These are phyloP conservation scores for Avahi laniger DNA, from an alignment of 2,797 vertebrate genomes.

Conservation along the genomic window DNA sequence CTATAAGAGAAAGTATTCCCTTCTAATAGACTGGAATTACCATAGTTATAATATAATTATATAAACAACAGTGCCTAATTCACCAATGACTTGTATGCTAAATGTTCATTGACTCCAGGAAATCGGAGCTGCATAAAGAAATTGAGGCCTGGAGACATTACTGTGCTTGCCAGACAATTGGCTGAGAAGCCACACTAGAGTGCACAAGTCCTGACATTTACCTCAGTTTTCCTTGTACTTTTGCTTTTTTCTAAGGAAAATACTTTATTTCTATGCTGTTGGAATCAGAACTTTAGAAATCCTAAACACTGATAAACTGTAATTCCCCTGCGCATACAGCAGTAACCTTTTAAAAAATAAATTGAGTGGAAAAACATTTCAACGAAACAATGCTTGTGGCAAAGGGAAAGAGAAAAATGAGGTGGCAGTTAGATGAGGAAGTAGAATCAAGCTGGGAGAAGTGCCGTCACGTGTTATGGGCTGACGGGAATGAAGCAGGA, in stretches of 20 bases:
- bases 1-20: not conserved
- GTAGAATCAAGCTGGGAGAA: not conserved
- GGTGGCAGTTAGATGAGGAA: not conserved
- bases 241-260: not conserved
- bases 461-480: not conserved
- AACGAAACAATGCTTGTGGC: not conserved
- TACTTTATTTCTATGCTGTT: not conserved
- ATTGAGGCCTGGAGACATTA: not conserved
- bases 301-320: not conserved
- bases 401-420: not conserved
- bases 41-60: not conserved
- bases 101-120: not conserved
- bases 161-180: not conserved
- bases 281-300: slow-evolving; percentile 11
- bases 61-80: not conserved
- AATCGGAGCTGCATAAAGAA: slow-evolving; percentile 1
- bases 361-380: not conserved
- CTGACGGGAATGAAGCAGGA: not conserved
- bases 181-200: not conserved
- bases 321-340: not conserved
- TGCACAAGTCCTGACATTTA: not conserved
- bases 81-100: not conserved
- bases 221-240: not conserved
- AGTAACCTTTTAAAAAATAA: not conserved
- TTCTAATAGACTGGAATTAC: not conserved